Evolutionary conservation across 1,140 invertebrate species (phyloP), one percentile per base, ranked within the genome.

Genomic region (Belonocnema kinseyi): DNA sequence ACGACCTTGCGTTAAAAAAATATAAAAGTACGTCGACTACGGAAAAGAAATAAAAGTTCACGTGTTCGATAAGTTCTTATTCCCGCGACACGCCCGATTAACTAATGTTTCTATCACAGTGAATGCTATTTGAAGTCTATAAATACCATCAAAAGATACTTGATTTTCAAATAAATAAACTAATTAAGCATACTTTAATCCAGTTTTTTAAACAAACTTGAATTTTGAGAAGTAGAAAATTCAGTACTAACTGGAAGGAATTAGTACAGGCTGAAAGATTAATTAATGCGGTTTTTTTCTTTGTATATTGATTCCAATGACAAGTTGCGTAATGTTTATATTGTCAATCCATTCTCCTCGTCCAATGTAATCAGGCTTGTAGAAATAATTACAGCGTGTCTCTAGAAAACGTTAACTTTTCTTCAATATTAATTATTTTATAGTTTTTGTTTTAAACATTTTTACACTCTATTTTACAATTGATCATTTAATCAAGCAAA

Each of bases 41-140:
- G 6, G 40, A 40, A 66, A 33, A 66, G 33, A n/a, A 66, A 40
- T 46, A 33, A 46, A 66, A 66, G 33, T 66, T 66, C 61, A 66
- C 61, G 61, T 66, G 61, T 26, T 66, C 14, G 21, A 61, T 33
- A 21, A 61, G 58, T 66, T 46, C 26, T 66, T 66, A n/a, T 66
- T 40, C 61, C 16, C 26, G 11, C 58, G 21, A 66, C 14, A 66
- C 61, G 61, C 61, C 26, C 33, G 61, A 66, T 66, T 6, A 16
- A 66, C 7, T 11, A 46, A 46, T 1, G 40, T 8, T 66, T 46
- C 61, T 66, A 21, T n/a, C 33, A 14, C 13, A 40, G n/a, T 16
- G 8, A 7, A n/a, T 26, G 19, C 58, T 58, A 17, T 58, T 58
- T 14, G 5, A 66, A 66, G 10, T 46, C 10, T 5, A 46, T 46